Base-by-base conservation (phyloP, 2,888 invertebrate genomes). In the Leptopilina syphax region DNA sequence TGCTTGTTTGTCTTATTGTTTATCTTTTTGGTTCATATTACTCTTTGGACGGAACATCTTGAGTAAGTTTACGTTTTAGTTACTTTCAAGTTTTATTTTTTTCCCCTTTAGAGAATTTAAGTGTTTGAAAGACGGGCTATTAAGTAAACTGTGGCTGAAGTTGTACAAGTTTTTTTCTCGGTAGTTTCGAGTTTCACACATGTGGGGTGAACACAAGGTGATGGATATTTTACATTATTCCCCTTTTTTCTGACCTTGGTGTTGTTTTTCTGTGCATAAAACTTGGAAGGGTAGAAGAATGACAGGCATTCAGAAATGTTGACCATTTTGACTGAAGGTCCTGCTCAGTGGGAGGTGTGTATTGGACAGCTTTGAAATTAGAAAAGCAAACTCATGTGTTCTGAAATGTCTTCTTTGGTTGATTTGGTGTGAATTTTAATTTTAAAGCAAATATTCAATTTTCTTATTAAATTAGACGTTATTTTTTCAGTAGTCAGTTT, bases 391-490 rank as follows among this genome's bases (percentile, higher is more conserved):
- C 24, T 24, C 18, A 18, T 63, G n/a, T 60, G 60, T 60, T n/a
- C 4, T 60, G 5, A n/a, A 70, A 34, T 70, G 24, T 73, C 9
- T 50, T 8, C 34, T 73, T 73, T 27, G 54, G 24, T 27, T 24
- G 54, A 13, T 57, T 73, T 54, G 24, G 24, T 34, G 13, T 7
- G 34, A 57, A 57, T 57, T 73, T 54, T 34, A 34, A 24, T 73
- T 73, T 73, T 27, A 73, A 73, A 27, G 57, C 73, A 50, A 24
- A 73, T 57, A 54, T 54, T 73, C 34, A n/a, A 27, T n/a, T 73
- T 34, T 54, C 34, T 8, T 50, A 50, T 50, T 9, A 50, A 10
- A 50, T 50, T 12, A 12, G 3, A 10, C 50, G 50, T 50, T 10
- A 3, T 34, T 34, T 34, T 27, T 27, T 34, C 12, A 18, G 18